These are phyloP conservation scores for Numida meleagris DNA, from an alignment of 2,113 vertebrate genomes.

Conservation along the genomic window DNA sequence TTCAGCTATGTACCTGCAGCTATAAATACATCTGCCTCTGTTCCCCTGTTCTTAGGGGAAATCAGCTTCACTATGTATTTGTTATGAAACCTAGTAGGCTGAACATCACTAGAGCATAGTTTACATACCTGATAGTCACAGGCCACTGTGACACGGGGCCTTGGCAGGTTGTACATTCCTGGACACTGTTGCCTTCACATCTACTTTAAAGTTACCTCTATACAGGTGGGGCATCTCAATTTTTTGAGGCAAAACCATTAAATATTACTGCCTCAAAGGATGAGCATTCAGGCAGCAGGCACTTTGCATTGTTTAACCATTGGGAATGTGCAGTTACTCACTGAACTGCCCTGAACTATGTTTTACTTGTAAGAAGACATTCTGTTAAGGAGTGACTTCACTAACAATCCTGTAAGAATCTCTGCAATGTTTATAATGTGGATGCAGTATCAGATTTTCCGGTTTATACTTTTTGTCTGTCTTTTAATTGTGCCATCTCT, in stretches of 20 bases:
- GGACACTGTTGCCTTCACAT: neutral
- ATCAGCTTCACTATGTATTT: neutral
- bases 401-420: neutral
- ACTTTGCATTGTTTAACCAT: neutral
- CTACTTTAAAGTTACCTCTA: neutral
- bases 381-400: neutral
- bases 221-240: neutral
- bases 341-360: neutral
- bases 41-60: neutral
- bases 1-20: neutral
- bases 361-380: neutral
- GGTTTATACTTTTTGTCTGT: neutral
- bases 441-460: neutral
- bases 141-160: neutral
- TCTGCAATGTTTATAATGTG: neutral
- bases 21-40: neutral
- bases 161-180: neutral
- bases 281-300: neutral
- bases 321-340: neutral
- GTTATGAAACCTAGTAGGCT: neutral
- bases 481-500: neutral
- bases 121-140: neutral
- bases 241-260: neutral
- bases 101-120: neutral
- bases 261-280: neutral